Base-by-base conservation (phyloP, 2,797 vertebrate species). In the Liasis olivaceus region DNA sequence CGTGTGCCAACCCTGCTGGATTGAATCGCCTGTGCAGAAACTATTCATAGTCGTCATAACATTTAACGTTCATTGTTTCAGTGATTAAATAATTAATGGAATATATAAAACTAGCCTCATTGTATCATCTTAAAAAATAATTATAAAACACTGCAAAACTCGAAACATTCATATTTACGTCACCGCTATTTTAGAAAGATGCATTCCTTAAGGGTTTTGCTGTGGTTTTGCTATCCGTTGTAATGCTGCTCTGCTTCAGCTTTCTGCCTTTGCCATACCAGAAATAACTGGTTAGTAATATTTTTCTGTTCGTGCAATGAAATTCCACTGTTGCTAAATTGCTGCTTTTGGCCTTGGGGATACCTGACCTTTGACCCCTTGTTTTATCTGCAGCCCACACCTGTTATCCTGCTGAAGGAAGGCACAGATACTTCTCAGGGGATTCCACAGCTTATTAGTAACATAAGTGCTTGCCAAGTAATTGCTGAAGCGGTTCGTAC, bases 401-500 rank as follows among this genome's bases (percentile, higher is more conserved):
- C 98, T 0, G 97, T 98, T 90, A 98, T 98, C 95, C 96, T 98
- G 91, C 97, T 99, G 95, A 99, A 99, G 97, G 99, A 99, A 96
- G 99, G 99, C 96, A 99, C 99, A 0, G 99, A 99, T 95, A 97
- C 99, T 14, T 99, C 99, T 6, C 99, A 99, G 97, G 99, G 99
- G 5, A 96, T 99, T 89, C 99, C 99, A 0, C 99, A 99, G 97
- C 99, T 99, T 1, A 95, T 99, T 94, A 99, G 99, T 94, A 99
- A 99, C 98, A 99, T 99, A 97, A 99, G 98, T 96, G 99, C 99
- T 94, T 99, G 99, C 97, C 99, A 99, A 98, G 99, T 99, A 84
- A 99, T 99, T 2, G 97, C 99, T 0, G 99, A 99, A 97, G 99
- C 99, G 0, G 98, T 99, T 89, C 98, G 99, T 93, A 99, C 99